phyloP scores from a whole-genome alignment of 2,113 vertebrate genomes.

The Theristicus caerulescens region DNA sequence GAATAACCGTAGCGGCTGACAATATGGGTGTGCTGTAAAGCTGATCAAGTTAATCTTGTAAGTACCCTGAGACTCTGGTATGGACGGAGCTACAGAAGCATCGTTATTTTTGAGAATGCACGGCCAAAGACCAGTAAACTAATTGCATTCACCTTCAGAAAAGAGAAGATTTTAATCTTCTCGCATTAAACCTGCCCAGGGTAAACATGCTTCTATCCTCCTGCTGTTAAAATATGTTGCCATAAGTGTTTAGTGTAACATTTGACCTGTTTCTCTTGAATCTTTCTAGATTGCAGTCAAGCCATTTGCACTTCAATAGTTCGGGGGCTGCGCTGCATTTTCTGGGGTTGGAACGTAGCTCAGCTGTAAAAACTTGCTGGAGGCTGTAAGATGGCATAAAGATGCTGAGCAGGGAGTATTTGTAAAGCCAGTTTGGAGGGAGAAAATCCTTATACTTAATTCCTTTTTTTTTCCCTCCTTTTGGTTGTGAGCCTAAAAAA shows the following conservation, averaged over 20 bases:
- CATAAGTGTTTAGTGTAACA: neutral
- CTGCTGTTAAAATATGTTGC: constrained; percentile 15
- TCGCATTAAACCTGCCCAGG: neutral
- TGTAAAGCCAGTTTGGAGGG: neutral
- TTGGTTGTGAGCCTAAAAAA: neutral
- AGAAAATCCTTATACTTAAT: neutral
- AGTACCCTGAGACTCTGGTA: neutral
- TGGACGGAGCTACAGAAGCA: neutral
- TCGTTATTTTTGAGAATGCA: neutral
- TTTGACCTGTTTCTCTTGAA: constrained; percentile 36
- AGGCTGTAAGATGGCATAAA: constrained; percentile 1
- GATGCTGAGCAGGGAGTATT: neutral
- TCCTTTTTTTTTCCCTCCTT: neutral
- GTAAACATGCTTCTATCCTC: neutral
- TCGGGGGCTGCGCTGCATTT: neutral
- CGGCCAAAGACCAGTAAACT: neutral
- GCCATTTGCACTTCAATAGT: constrained; percentile 45
- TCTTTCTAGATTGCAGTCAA: neutral
- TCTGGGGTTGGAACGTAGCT: neutral
- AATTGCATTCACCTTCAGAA: neutral
- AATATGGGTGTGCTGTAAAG: neutral
- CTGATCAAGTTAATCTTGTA: neutral
- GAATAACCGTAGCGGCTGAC: neutral
- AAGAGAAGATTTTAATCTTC: neutral
- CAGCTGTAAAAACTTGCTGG: constrained; percentile 30